A percentile compares a stretch with the other conserved stretches of the same genome.
phyloP scores from a whole-genome alignment of 2,113 vertebrate genomes.

The Promerops cafer region DNA sequence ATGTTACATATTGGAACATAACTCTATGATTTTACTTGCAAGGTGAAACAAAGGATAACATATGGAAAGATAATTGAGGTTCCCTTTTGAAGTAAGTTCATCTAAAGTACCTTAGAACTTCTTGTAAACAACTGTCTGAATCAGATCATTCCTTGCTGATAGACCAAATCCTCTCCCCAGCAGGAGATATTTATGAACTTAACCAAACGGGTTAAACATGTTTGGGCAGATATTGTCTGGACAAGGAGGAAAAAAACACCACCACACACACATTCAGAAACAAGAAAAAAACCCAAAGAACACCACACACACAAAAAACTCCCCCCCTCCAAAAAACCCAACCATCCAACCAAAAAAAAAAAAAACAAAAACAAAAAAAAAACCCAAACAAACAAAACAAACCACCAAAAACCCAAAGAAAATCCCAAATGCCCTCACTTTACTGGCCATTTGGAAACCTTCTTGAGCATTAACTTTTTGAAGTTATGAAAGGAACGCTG shows the following conservation, averaged over 20 bases:
- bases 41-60: background rate
- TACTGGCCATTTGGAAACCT: background rate
- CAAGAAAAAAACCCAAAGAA: too few relatives aligned
- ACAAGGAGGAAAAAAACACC: background rate
- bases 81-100: background rate
- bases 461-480: background rate
- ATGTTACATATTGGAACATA: background rate
- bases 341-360: background rate
- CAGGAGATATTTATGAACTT: background rate
- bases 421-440: rapidly evolving
- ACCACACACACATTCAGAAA: background rate
- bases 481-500: background rate
- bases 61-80: background rate
- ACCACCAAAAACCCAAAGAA: background rate
- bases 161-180: background rate
- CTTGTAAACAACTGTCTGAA: background rate
- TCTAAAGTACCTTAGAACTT: background rate
- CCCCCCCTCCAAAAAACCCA: background rate
- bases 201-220: constrained; percentile 1
- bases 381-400: background rate
- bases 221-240: background rate
- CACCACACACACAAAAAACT: background rate
- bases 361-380: background rate
- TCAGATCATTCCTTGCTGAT: background rate
- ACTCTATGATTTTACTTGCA: background rate